Base-by-base conservation (phyloP, 2,888 invertebrate species). In the Aethes cnicana region DNA sequence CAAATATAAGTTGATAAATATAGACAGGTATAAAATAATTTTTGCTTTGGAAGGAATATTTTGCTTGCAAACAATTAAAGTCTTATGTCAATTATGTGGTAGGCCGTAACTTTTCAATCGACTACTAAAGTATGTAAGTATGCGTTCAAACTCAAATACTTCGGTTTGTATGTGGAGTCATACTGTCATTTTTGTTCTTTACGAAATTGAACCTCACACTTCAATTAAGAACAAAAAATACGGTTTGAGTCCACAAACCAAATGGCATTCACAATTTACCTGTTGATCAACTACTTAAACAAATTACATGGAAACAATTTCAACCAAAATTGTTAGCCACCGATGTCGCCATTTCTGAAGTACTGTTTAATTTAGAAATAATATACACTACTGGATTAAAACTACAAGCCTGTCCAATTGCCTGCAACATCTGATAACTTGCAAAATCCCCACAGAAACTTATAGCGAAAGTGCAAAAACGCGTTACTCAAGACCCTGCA, bases 1-100 rank as follows among this genome's bases (percentile, higher is more conserved):
- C 25, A 52, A 44, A 39, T 52, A 46, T 37, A 26, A 52, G 39
- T 52, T 21, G 26, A 20, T 52, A 39, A 52, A 46, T 50, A 30
- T 46, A 52, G 39, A 39, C 32, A 39, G 44, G 44, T 52, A 52
- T 20, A 44, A 52, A 44, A 52, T 32, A 52, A 52, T 37, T 26
- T 37, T 47, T 25, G 32, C 18, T 26, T 37, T 46, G 46, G 39
- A 52, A 52, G 46, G 52, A 52, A 52, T 46, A 25, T 46, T 32
- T n/a, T n/a, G 30, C 20, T 52, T 30, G 46, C 37, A 46, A 52
- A 52, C 23, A 16, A 50, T 39, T 33, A n/a, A n/a, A n/a, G n/a
- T n/a, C n/a, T n/a, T n/a, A n/a, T n/a, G n/a, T n/a, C 26, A 23
- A 17, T 37, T 23, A 16, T 25, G 17, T 20, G n/a, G 14, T 37